Percentiles rank a stretch among this genome's conserved stretches.
phyloP scores from a whole-genome alignment of 2,797 vertebrate genomes.

The Danio albolineatus region DNA sequence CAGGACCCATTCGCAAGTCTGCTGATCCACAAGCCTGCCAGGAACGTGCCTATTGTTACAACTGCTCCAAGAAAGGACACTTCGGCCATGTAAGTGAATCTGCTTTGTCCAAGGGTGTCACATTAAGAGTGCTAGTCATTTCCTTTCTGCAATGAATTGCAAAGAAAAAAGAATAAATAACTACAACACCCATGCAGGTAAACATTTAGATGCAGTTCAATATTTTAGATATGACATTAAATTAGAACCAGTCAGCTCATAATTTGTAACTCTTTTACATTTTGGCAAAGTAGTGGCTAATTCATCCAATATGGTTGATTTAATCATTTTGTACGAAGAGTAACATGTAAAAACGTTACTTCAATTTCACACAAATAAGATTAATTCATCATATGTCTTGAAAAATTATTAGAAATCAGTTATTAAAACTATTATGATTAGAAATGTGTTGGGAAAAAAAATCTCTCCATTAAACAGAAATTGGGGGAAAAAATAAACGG shows the following conservation, averaged over 20 bases:
- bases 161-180: not conserved
- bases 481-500: too few relatives aligned
- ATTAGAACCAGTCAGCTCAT: not conserved
- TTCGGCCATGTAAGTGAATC: conserved; percentile 77
- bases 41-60: conserved; percentile 77
- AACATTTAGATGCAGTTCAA: not conserved
- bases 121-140: not conserved
- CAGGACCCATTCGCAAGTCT: conserved; percentile 60
- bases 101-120: not conserved
- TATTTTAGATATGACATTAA: not conserved
- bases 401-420: too few relatives aligned
- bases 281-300: too few relatives aligned
- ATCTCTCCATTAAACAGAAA: too few relatives aligned
- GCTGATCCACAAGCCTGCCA: conserved; percentile 27
- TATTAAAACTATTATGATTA: too few relatives aligned
- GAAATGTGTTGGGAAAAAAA: too few relatives aligned
- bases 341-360: too few relatives aligned
- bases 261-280: too few relatives aligned
- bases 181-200: not conserved
- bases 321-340: too few relatives aligned
- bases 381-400: too few relatives aligned
- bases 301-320: too few relatives aligned
- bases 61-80: conserved; percentile 80
- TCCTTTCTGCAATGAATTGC: not conserved
- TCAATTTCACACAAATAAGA: too few relatives aligned